A percentile compares a stretch with the other conserved stretches of the same genome.
Evolutionary conservation across 2,797 vertebrate genomes (phyloP).

Genomic region (Gambelia wislizenii): DNA sequence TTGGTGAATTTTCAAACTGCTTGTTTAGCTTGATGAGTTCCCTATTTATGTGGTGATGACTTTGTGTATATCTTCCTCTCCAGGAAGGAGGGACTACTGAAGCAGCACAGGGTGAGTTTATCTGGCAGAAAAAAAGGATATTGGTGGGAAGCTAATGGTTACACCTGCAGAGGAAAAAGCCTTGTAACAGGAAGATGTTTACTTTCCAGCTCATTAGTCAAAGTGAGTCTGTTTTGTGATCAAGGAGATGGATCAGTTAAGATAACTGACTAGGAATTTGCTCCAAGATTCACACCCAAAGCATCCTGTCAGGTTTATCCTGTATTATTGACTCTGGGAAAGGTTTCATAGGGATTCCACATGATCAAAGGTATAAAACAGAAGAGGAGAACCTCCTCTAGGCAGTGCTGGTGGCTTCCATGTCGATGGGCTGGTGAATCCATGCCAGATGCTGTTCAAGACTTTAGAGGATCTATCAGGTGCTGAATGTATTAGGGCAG

Average conservation of each 20-base stretch:
- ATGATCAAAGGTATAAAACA: background rate
- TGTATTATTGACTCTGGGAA: background rate
- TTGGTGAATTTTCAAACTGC: background rate
- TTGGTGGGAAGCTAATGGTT: constrained; percentile 28
- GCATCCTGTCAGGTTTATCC: background rate
- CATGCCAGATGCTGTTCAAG: too few relatives aligned
- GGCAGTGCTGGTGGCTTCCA: too few relatives aligned
- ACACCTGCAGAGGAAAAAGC: constrained; percentile 15
- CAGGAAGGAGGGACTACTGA: background rate
- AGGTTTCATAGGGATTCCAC: background rate
- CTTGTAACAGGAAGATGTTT: constrained; percentile 29
- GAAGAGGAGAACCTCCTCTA: too few relatives aligned
- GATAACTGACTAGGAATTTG: background rate
- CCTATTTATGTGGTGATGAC: background rate
- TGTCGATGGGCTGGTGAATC: too few relatives aligned
- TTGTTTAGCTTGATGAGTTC: background rate
- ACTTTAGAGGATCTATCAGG: too few relatives aligned
- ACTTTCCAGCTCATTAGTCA: constrained; percentile 28
- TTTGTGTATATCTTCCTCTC: background rate
- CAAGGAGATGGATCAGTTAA: constrained; percentile 16
- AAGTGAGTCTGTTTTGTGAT: constrained; percentile 1
- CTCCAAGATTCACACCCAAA: background rate
- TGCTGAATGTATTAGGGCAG: too few relatives aligned
- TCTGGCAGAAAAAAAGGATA: constrained; percentile 6
- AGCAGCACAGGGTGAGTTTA: background rate